A percentile compares a stretch with the other conserved stretches of the same genome.
phyloP scores from a whole-genome alignment of 2,888 invertebrate species.

The Platycnemis pennipes region DNA sequence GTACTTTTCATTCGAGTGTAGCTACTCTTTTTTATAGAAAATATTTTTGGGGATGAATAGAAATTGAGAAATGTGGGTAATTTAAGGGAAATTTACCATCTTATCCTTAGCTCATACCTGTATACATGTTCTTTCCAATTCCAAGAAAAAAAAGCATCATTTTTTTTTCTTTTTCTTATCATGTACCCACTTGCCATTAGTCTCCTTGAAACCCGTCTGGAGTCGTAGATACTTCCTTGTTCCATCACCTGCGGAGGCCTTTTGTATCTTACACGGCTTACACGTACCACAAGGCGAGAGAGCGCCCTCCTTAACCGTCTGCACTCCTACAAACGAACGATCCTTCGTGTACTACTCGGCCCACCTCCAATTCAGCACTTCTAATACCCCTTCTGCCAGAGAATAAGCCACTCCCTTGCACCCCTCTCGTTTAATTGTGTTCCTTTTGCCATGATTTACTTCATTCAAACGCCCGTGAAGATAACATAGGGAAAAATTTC shows the following conservation, averaged over 20 bases:
- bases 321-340: background rate
- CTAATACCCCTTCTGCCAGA: background rate
- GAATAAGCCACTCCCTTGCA: background rate
- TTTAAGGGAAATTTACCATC: too few relatives aligned
- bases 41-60: too few relatives aligned
- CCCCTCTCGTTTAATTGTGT: background rate
- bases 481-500: too few relatives aligned
- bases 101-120: too few relatives aligned
- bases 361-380: background rate
- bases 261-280: background rate
- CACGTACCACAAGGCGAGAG: background rate
- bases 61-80: too few relatives aligned
- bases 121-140: too few relatives aligned
- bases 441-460: too few relatives aligned
- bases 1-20: too few relatives aligned
- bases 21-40: background rate
- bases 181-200: too few relatives aligned
- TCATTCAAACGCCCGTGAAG: too few relatives aligned
- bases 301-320: slow-evolving; percentile 29
- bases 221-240: background rate
- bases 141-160: too few relatives aligned
- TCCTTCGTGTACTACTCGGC: background rate
- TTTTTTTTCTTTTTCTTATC: too few relatives aligned
- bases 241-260: background rate
- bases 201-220: background rate